Evolutionary conservation across 2,113 vertebrate genomes (phyloP), one percentile per base, ranked within the genome.

Genomic region (Carassius carassius): DNA sequence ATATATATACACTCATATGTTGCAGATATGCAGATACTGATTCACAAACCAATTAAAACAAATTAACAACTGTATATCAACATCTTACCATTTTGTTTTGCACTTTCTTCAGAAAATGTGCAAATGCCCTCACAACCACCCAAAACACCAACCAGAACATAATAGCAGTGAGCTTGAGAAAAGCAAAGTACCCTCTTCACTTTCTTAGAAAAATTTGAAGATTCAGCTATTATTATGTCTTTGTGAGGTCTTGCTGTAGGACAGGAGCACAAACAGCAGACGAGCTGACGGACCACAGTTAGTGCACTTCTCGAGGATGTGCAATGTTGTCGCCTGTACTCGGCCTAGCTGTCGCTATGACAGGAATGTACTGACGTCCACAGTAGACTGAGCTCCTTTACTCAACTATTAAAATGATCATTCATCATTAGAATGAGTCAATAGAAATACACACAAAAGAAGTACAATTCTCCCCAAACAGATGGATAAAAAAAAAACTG

Each of bases 291-390:
- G 21, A 16, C 78, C 63, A n/a, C 37, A 25, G 16, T 80, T 6
- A 37, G 58, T 79, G 58, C 58, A 25, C 23, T 81, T 49, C 41
- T 81, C 37, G 1, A 51, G 25, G 23, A 29, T 12, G 17, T 12
- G 23, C 16, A 1, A 32, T 67, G 62, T 67, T 69, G 62, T 51
- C 47, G 10, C 23, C 21, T 69, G 44, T 35, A n/a, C 62, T 67
- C 25, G 5, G 62, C 47, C 47, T 49, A 29, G 29, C 37, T 25
- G 23, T 80, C n/a, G 16, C 58, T 44, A 80, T 41, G 60, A 16
- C 58, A 80, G 58, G 78, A 80, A 80, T 80, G 78, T 44, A 63
- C 4, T 65, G 78, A 81, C 62, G 23, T 81, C 56, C 56, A 23
- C 75, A 25, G 70, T 14, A 47, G n/a, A 32, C 21, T 4, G n/a